Evolutionary conservation across 37 sponge, comb jelly and placozoan species (phyloP), one percentile per base, ranked within the genome.

Genomic region (Aphrocallistes beatrix): DNA sequence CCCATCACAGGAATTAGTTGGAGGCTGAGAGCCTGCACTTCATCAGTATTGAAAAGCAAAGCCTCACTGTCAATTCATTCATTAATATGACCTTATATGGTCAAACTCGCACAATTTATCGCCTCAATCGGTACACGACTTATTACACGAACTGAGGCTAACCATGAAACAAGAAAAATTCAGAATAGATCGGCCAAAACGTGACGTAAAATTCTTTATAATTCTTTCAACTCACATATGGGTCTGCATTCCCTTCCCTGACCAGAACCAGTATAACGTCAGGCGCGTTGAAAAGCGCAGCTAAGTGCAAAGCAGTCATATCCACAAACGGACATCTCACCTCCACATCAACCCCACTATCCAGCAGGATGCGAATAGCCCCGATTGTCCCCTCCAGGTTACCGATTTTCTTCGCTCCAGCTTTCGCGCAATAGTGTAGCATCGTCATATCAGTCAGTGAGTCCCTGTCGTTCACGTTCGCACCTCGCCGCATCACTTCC

Each of bases 271-370:
- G 86, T 38, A 94, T 87, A 0, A 90, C 86, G 23, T 90, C 89
- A 0, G 90, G 49, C n/a, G 83, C 83, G 47, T 98, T 93, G 88
- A 98, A 98, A 88, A 89, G 95, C 47, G 92, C 93, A 38, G 99
- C 96, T 38, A 90, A 94, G 81, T 98, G 99, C 9, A 98, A 85
- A 23, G 96, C 90, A 28, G 90, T 91, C 99, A 98, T 98, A 86
- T 91, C 90, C 21, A 94, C 94, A 96, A 96, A 98, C 37, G 88
- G 82, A 50, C 96, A 92, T 45, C 88, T 85, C 38, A 87, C 30
- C 0, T 86, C 60, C 21, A 87, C 89, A 51, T 92, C 87, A 38
- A 96, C 99, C 36, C 96, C 96, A 88, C 95, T 60, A 37, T 38
- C 37, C 32, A 88, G 47, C 36, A 88, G 37, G 34, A 38, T 38